Conservation (phyloP, 2,797 vertebrate genomes). For the Harpagifer antarcticus region DNA sequence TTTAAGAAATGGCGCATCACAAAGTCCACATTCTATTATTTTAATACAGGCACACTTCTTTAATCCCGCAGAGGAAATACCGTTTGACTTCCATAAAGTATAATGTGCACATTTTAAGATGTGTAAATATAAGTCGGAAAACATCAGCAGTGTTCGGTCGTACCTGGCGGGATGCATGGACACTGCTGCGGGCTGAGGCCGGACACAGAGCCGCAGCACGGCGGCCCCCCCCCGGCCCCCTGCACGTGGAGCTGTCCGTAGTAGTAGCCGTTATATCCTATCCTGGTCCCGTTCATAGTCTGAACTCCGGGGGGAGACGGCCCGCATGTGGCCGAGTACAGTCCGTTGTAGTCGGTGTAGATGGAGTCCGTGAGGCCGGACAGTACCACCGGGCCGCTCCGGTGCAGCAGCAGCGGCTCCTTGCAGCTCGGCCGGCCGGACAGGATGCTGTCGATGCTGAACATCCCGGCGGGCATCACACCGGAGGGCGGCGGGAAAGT, state of each 20-base stretch:
- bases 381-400: constrained; percentile 90
- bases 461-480: constrained; percentile 97
- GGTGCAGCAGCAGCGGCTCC: constrained; percentile 91
- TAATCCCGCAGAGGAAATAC: too few species aligned
- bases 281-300: constrained; percentile 86
- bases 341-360: constrained; percentile 92
- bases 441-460: constrained; percentile 98
- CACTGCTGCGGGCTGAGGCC: constrained; percentile 92
- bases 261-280: constrained; percentile 96
- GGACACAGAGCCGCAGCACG: constrained; percentile 92
- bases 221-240: constrained; percentile 88
- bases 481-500: constrained; percentile 11
- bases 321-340: constrained; percentile 89
- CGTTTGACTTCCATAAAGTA: too few species aligned
- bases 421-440: constrained; percentile 95
- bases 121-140: background rate
- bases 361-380: constrained; percentile 90
- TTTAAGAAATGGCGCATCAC: background rate
- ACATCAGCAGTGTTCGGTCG: background rate
- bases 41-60: too few species aligned
- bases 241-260: constrained; percentile 96
- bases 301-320: constrained; percentile 87
- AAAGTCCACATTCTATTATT: background rate
- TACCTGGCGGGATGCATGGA: constrained; percentile 95
- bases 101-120: too few species aligned